phyloP scores from a whole-genome alignment of 2,797 vertebrate species.

The Oreochromis grahami region DNA sequence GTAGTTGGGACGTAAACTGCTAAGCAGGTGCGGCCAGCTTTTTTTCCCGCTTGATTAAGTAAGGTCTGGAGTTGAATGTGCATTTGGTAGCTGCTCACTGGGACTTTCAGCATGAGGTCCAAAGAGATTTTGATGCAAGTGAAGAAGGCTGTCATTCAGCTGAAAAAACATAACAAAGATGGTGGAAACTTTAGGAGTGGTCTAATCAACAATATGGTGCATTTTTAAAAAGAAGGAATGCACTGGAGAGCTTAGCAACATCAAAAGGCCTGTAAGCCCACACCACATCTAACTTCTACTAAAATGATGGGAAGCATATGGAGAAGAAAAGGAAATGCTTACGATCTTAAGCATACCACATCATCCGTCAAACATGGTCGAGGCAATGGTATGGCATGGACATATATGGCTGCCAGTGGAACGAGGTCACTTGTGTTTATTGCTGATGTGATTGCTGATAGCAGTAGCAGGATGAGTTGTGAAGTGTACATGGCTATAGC shows the following conservation, averaged over 20 bases:
- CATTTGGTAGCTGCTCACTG: background rate
- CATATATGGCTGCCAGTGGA: background rate
- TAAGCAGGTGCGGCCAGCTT: background rate
- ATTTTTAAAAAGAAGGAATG: background rate
- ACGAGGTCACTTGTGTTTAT: background rate
- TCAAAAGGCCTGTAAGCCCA: background rate
- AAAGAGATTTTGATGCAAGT: background rate
- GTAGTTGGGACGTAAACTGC: background rate
- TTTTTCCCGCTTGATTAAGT: background rate
- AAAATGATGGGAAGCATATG: background rate
- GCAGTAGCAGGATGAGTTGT: background rate
- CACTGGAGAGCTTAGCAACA: background rate
- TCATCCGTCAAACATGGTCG: background rate
- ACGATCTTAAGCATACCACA: background rate
- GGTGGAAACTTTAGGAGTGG: background rate
- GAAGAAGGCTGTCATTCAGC: background rate
- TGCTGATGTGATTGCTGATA: background rate
- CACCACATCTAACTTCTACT: background rate
- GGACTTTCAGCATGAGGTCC: background rate
- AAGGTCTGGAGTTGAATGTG: background rate
- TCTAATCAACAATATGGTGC: background rate
- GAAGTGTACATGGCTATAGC: background rate
- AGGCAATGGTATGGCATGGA: background rate
- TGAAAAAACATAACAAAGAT: background rate
- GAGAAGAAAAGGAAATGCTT: background rate